phyloP scores from a whole-genome alignment of 2,113 vertebrate species.

The Melanerpes formicivorus region DNA sequence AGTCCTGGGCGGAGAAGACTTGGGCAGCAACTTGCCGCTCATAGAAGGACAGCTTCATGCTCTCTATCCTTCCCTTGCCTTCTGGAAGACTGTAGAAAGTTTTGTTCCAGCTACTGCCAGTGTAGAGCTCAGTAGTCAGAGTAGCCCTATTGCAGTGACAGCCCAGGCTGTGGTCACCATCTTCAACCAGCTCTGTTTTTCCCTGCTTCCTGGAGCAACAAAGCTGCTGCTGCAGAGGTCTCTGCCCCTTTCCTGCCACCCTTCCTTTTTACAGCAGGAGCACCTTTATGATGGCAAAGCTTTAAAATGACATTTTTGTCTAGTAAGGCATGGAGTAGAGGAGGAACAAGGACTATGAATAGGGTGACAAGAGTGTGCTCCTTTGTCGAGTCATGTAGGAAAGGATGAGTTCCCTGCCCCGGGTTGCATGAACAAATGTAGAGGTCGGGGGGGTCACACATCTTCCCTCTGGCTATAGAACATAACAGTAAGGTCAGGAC shows the following conservation, averaged over 20 bases:
- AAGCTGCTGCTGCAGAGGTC: background rate
- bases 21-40: background rate
- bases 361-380: background rate
- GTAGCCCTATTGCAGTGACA: background rate
- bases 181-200: background rate
- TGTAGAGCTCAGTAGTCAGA: background rate
- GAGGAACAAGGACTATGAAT: background rate
- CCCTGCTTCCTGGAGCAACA: background rate
- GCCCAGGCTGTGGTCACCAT: too few species aligned
- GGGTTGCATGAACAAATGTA: background rate
- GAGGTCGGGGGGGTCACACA: background rate
- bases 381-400: background rate
- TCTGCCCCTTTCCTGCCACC: background rate
- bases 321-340: background rate
- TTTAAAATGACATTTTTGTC: background rate
- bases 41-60: fast-evolving
- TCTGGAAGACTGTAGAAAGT: background rate
- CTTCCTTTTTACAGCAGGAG: background rate
- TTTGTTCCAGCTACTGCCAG: background rate
- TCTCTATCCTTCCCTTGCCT: background rate
- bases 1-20: background rate
- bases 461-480: background rate
- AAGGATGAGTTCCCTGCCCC: background rate
- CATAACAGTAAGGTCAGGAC: background rate
- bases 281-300: background rate